Conservation (phyloP, 2,888 invertebrate genomes). For the Hylaea fasciaria region DNA sequence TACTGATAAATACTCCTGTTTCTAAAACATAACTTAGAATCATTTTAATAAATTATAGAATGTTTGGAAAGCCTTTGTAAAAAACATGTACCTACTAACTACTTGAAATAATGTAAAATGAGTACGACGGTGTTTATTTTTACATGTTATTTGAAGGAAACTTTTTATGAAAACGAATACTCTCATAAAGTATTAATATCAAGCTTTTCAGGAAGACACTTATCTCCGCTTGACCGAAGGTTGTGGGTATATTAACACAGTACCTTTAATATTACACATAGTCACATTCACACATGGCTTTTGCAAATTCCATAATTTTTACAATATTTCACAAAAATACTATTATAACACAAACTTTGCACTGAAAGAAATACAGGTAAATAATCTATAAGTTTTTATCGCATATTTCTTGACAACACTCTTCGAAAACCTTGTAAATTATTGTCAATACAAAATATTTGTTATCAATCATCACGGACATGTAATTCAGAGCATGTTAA, state of each 20-base stretch:
- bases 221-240: slow-evolving; percentile 25
- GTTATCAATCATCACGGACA: slow-evolving; percentile 40
- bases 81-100: too few species aligned
- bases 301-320: slow-evolving; percentile 53
- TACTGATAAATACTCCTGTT: too few species aligned
- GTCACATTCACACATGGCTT: slow-evolving; percentile 60
- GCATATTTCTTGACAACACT: slow-evolving; percentile 6
- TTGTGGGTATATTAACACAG: slow-evolving; percentile 42
- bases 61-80: too few species aligned
- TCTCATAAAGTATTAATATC: slow-evolving; percentile 42
- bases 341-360: slow-evolving; percentile 43
- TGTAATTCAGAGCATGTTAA: slow-evolving; percentile 60
- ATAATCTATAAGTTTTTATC: slow-evolving; percentile 10
- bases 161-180: slow-evolving; percentile 46
- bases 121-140: too few species aligned
- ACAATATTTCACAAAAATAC: slow-evolving; percentile 49
- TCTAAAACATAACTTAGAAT: too few species aligned
- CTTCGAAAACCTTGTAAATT: not conserved
- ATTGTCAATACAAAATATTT: slow-evolving; percentile 10
- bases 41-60: too few species aligned
- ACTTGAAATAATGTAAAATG: too few species aligned
- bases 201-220: slow-evolving; percentile 48
- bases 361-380: slow-evolving; percentile 40
- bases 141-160: slow-evolving; percentile 48
- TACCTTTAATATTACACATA: slow-evolving; percentile 44